These are phyloP conservation scores for Colletes collaris DNA, from an alignment of 2,888 invertebrate genomes.

Conservation along the genomic window DNA sequence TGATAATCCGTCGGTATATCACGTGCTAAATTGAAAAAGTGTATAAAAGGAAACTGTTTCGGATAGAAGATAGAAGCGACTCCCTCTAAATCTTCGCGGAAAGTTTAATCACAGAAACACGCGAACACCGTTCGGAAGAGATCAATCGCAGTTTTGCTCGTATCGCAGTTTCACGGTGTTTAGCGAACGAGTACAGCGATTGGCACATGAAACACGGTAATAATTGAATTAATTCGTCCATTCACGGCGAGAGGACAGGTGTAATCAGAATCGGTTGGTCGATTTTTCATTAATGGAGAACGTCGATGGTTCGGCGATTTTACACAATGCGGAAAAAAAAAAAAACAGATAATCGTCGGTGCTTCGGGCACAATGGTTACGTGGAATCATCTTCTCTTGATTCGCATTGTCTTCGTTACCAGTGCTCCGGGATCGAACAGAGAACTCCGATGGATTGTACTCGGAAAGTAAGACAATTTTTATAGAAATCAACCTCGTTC, in stretches of 20 bases:
- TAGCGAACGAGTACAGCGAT: not conserved
- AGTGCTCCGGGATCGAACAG: not conserved
- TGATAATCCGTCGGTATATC: slow-evolving; percentile 6
- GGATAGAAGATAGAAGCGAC: not conserved
- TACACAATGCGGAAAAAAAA: slow-evolving; percentile 72
- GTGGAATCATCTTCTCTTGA: slow-evolving; percentile 57
- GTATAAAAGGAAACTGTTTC: not conserved
- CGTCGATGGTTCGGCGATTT: slow-evolving; percentile 74
- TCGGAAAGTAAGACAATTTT: slow-evolving; percentile 58
- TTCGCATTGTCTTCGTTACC: slow-evolving; percentile 56
- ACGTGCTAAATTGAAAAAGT: not conserved
- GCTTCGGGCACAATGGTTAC: slow-evolving; percentile 53
- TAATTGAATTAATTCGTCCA: slow-evolving; percentile 55
- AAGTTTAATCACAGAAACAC: slow-evolving; percentile 16
- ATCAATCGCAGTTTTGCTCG: slow-evolving; percentile 6
- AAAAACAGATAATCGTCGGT: slow-evolving; percentile 65
- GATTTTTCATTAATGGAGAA: slow-evolving; percentile 78
- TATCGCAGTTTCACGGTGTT: slow-evolving; percentile 5
- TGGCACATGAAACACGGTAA: slow-evolving; percentile 1
- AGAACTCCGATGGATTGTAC: slow-evolving; percentile 42
- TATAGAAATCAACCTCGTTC: slow-evolving; percentile 11
- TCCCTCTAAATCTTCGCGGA: not conserved
- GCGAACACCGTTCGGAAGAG: not conserved
- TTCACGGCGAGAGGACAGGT: slow-evolving; percentile 57
- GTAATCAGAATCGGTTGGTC: slow-evolving; percentile 63